Evolutionary conservation across 1,140 invertebrate genomes (phyloP), one percentile per base, ranked within the genome.

Genomic region (Vanessa atalanta): DNA sequence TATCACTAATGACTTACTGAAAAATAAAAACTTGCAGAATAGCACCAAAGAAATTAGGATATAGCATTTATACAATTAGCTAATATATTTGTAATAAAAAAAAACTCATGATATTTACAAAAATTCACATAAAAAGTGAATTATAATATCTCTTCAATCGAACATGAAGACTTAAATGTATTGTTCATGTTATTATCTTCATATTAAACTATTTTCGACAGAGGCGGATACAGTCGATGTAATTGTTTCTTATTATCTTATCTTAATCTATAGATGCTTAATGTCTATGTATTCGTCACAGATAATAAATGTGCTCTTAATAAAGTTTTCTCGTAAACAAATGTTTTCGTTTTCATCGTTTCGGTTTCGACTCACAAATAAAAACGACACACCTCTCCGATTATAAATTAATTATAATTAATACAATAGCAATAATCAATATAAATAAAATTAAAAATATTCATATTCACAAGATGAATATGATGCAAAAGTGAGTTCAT

Each of bases 21-120:
- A 69, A 82, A 84, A 83, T 76, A 76, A 82, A 82, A 80, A 77
- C 20, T 79, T 79, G 81, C 84, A 83, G 79, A 80, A 83, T 88
- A 90, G 88, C 88, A 90, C 88, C 88, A 87, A 83, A 88, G 73
- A 88, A 86, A 90, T 87, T 79, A 88, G 82, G 81, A 85, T 72
- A 80, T 70, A 68, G 75, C 66, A 69, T 69, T 75, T 78, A 63
- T 76, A 75, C 70, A 73, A 71, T 67, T 77, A 70, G 67, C 75
- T 47, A 65, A 64, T 57, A 57, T 57, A 57, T 57, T 57, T 57
- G 8, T 57, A 57, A 57, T 57, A 57, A 63, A 50, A 20, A n/a
- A 43, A 53, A 63, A 51, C 11, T 48, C 53, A 60, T 15, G 55
- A 63, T 70, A 70, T 70, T 63, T 70, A 70, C 47, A 60, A 61